A percentile compares a stretch with the other conserved stretches of the same genome.
Evolutionary conservation across 1,140 invertebrate species (phyloP).

Genomic region (Anadara kagoshimensis): DNA sequence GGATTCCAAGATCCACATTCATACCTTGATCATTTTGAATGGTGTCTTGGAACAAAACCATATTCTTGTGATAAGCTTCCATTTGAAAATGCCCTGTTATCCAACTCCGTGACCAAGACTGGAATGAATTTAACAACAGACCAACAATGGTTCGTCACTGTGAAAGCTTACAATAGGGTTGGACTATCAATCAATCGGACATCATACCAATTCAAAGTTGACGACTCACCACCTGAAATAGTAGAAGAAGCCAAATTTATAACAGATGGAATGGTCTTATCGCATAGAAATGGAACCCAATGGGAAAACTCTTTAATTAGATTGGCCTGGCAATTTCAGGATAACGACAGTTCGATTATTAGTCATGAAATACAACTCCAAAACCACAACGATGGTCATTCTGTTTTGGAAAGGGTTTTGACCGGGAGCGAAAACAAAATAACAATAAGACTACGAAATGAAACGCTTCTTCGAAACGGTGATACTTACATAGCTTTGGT

Average conservation of each 20-base stretch:
- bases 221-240: conserved; percentile 38
- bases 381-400: conserved; percentile 41
- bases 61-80: conserved; percentile 37
- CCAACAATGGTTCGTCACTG: conserved; percentile 37
- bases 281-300: conserved; percentile 12
- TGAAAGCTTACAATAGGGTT: conserved; percentile 44
- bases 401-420: conserved; percentile 15
- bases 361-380: conserved; percentile 35
- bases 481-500: conserved; percentile 19
- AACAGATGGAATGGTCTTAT: background rate
- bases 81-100: conserved; percentile 18
- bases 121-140: conserved; percentile 30
- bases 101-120: conserved; percentile 22
- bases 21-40: conserved; percentile 49
- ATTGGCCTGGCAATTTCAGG: conserved; percentile 50
- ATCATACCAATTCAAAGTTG: conserved; percentile 48
- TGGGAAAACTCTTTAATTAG: conserved; percentile 49
- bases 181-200: conserved; percentile 27
- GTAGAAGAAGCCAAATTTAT: conserved; percentile 15
- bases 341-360: conserved; percentile 52
- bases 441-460: background rate
- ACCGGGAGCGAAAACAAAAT: conserved; percentile 22
- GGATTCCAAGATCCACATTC: too few species aligned
- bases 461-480: conserved; percentile 1
- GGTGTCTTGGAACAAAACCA: conserved; percentile 33